Evolutionary conservation across 2,888 invertebrate genomes (phyloP).

Genomic region (Apamea epomidion): DNA sequence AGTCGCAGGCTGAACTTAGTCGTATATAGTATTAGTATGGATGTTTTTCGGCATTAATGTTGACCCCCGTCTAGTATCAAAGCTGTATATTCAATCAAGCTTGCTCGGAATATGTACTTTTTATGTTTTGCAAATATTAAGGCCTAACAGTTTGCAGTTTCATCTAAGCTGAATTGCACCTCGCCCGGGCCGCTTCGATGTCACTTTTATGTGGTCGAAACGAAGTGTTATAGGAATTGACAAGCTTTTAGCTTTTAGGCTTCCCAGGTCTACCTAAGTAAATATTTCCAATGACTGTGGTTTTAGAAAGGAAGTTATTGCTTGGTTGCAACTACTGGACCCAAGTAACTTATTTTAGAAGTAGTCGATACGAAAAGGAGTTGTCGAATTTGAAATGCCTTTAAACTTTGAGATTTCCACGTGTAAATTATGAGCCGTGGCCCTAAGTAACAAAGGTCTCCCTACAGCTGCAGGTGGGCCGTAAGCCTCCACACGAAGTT

Average conservation of each 20-base stretch:
- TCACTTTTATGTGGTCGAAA: conserved; percentile 9
- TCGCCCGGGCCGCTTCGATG: neutral
- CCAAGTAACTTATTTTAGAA: neutral
- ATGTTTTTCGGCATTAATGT: neutral
- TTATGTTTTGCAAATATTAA: neutral
- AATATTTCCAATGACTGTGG: neutral
- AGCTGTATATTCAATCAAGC: conserved; percentile 1
- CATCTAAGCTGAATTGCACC: neutral
- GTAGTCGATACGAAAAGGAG: neutral
- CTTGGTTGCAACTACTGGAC: neutral
- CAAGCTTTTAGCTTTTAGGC: neutral
- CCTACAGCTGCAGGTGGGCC: neutral
- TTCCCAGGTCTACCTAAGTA: neutral
- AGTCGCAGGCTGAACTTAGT: no score
- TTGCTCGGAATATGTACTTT: neutral
- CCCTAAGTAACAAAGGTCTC: conserved; percentile 7
- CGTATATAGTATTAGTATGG: neutral
- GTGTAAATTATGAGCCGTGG: neutral
- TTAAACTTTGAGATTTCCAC: neutral
- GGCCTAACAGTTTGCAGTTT: neutral
- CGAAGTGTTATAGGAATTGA: conserved; percentile 1
- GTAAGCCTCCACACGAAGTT: conserved; percentile 13
- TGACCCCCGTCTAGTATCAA: neutral
- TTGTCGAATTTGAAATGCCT: neutral
- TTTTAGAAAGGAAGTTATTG: neutral